These are phyloP conservation scores for Napeogenes inachia DNA, from an alignment of 2,888 invertebrate genomes.

Conservation along the genomic window DNA sequence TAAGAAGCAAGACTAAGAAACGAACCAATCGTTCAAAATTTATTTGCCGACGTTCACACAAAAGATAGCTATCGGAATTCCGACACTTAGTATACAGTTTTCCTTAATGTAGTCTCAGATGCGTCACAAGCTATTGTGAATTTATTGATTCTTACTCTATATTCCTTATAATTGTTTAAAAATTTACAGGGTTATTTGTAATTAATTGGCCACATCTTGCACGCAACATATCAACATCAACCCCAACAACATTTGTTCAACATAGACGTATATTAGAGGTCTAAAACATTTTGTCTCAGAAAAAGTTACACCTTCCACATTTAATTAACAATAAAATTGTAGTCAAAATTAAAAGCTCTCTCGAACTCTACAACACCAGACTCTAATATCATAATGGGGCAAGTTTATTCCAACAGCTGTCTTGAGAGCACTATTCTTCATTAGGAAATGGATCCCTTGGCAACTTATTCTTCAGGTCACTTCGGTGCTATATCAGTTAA, in stretches of 20 bases:
- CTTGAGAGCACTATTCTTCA: constrained; percentile 71
- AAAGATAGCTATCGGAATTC: constrained; percentile 4
- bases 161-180: no score
- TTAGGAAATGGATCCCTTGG: constrained; percentile 60
- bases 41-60: constrained; percentile 10
- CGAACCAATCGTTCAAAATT: constrained; percentile 1
- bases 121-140: not conserved
- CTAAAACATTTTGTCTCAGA: no score
- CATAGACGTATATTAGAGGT: no score
- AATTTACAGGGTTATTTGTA: no score
- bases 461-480: constrained; percentile 75
- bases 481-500: constrained; percentile 71
- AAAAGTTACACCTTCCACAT: no score
- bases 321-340: not conserved
- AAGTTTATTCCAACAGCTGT: constrained; percentile 67
- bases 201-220: no score
- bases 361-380: constrained; percentile 32
- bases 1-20: not conserved
- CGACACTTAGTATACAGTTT: constrained; percentile 1
- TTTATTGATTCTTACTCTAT: not conserved
- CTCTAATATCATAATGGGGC: constrained; percentile 71
- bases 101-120: not conserved
- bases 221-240: no score
- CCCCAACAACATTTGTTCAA: no score
- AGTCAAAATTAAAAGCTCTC: constrained; percentile 8